phyloP scores from a whole-genome alignment of 2,113 vertebrate species.

The Xenopus laevis region DNA sequence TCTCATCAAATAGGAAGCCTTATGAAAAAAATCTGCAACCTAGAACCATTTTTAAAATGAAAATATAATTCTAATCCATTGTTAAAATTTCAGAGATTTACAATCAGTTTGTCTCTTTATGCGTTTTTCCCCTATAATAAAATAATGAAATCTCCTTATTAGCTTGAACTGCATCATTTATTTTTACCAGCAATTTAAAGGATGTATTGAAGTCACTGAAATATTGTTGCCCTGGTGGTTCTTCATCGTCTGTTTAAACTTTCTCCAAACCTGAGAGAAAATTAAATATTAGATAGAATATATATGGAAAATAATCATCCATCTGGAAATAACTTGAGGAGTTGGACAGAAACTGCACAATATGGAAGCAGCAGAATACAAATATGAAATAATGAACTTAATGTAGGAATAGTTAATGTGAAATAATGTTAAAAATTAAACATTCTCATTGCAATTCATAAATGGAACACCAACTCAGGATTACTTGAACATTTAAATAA shows the following conservation, averaged over 20 bases:
- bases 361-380: constrained; percentile 33
- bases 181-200: too few species aligned
- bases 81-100: too few species aligned
- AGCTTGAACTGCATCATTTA: constrained; percentile 21
- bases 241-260: constrained; percentile 22
- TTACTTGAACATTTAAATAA: constrained; percentile 33
- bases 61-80: too few species aligned
- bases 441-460: constrained; percentile 36
- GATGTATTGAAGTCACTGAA: constrained; percentile 4
- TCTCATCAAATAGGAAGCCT: too few species aligned
- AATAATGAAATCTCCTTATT: constrained; percentile 18
- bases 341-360: constrained; percentile 11
- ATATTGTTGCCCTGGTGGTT: neutral
- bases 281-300: constrained; percentile 22
- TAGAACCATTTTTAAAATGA: too few species aligned
- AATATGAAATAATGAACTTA: constrained; percentile 28
- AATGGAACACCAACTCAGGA: constrained; percentile 26
- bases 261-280: constrained; percentile 15
- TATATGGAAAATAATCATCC: constrained; percentile 34
- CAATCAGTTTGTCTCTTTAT: neutral
- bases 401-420: constrained; percentile 17
- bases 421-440: constrained; percentile 28
- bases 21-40: too few species aligned
- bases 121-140: neutral
- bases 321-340: constrained; percentile 33